phyloP scores from a whole-genome alignment of 2,888 invertebrate species.

The Conchocele bisecta region DNA sequence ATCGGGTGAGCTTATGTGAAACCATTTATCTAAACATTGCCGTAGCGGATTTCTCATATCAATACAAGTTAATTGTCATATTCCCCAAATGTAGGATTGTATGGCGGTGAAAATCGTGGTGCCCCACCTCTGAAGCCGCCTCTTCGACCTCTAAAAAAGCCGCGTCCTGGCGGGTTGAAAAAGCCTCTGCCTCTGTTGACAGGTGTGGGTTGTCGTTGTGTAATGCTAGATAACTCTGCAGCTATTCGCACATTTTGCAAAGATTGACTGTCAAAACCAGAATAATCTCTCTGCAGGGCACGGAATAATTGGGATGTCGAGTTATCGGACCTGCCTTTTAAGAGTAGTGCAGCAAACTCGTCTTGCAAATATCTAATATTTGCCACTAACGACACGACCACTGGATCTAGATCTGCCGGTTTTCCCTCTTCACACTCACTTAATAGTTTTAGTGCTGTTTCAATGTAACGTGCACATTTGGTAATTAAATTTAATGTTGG shows the following conservation, averaged over 20 bases:
- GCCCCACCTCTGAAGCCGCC: too few species aligned
- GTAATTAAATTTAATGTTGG: not conserved
- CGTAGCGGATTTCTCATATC: too few species aligned
- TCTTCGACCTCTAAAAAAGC: too few species aligned
- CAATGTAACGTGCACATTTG: slow-evolving; percentile 7
- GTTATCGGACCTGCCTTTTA: slow-evolving; percentile 1
- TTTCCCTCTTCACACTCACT: slow-evolving; percentile 1
- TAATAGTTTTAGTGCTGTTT: slow-evolving; percentile 7
- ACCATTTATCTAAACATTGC: too few species aligned
- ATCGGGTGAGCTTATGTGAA: too few species aligned
- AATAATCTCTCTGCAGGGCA: not conserved
- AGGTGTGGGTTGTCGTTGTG: not conserved
- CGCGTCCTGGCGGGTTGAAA: too few species aligned
- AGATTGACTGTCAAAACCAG: not conserved
- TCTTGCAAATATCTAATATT: slow-evolving; percentile 7
- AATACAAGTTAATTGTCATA: too few species aligned
- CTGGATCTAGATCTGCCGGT: not conserved
- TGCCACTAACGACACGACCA: not conserved
- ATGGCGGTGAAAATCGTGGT: too few species aligned
- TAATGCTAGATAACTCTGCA: not conserved
- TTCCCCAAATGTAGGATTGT: too few species aligned
- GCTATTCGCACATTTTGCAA: not conserved
- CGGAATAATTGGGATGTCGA: not conserved
- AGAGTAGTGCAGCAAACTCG: not conserved
- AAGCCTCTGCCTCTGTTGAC: not conserved